These are phyloP conservation scores for Xenopus borealis DNA, from an alignment of 2,113 vertebrate species.

Conservation along the genomic window DNA sequence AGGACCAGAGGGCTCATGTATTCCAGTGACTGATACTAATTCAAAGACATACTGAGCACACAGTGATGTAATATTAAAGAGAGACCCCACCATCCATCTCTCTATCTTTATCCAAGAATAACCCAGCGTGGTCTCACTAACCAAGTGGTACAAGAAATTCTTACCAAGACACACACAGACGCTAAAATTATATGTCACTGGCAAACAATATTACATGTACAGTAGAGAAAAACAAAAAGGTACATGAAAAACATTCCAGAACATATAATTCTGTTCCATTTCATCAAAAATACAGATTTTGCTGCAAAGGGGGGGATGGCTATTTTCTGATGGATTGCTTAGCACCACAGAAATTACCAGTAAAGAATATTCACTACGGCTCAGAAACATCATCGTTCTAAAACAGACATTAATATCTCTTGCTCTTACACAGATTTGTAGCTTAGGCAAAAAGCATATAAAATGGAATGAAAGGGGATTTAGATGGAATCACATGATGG, in stretches of 20 bases:
- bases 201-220: no score
- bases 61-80: no score
- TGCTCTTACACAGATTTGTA: conserved; percentile 39
- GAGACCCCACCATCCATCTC: no score
- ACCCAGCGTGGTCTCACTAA: no score
- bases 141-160: no score
- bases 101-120: no score
- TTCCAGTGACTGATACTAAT: no score
- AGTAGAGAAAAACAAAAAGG: neutral
- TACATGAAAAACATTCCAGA: conserved; percentile 23
- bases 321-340: conserved; percentile 17
- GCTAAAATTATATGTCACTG: no score
- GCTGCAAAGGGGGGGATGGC: neutral
- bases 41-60: no score
- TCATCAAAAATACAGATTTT: conserved; percentile 1
- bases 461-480: conserved; percentile 40
- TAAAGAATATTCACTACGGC: conserved; percentile 23
- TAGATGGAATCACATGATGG: conserved; percentile 33
- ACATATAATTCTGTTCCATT: neutral
- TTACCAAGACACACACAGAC: no score
- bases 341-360: conserved; percentile 16
- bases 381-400: conserved; percentile 36
- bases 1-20: no score
- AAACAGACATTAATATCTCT: conserved; percentile 31
- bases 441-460: conserved; percentile 21